A percentile compares a stretch with the other conserved stretches of the same genome.
These are phyloP conservation scores for Fregetta grallaria DNA, from an alignment of 2,113 vertebrate genomes.

Conservation along the genomic window DNA sequence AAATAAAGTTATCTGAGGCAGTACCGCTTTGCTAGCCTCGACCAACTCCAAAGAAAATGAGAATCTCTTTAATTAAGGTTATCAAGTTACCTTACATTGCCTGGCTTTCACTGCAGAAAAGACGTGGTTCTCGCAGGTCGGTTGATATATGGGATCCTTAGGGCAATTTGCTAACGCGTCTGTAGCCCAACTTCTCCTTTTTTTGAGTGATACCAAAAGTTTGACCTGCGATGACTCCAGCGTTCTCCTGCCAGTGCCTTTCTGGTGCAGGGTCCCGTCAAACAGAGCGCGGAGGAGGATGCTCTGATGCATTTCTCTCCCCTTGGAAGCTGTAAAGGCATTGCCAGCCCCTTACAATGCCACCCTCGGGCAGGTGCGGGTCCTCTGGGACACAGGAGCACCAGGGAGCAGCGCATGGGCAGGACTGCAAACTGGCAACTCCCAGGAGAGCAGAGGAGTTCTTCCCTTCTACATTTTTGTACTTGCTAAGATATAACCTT, in stretches of 20 bases:
- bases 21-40: neutral
- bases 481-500: neutral
- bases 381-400: neutral
- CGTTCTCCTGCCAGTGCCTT: neutral
- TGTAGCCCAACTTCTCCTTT: neutral
- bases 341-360: neutral
- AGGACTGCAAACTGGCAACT: neutral
- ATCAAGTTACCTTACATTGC: neutral
- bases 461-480: neutral
- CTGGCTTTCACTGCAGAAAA: neutral
- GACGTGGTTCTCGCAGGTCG: neutral
- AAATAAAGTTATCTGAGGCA: neutral
- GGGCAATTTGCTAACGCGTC: neutral
- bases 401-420: neutral
- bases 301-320: neutral
- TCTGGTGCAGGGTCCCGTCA: neutral
- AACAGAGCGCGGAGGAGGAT: neutral
- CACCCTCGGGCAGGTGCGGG: fast-evolving
- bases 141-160: neutral
- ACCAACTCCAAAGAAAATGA: neutral
- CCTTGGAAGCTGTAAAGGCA: neutral
- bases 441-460: neutral
- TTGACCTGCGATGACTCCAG: neutral
- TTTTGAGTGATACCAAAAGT: too few relatives aligned
- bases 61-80: neutral